Evolutionary conservation across 2,113 vertebrate genomes (phyloP), one percentile per base, ranked within the genome.

Genomic region (Zosterops borbonicus): DNA sequence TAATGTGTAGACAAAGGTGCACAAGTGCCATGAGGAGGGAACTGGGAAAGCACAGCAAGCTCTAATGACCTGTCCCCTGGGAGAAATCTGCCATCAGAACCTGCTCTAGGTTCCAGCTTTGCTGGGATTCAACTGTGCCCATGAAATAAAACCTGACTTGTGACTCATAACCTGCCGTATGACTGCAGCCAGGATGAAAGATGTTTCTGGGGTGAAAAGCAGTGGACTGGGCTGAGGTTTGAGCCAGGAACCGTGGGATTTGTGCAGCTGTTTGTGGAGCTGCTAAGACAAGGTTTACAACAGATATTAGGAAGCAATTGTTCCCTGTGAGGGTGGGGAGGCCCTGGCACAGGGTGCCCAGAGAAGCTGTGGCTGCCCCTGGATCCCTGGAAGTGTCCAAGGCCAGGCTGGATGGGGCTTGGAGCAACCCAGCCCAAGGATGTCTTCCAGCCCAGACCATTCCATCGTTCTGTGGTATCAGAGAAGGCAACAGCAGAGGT

Each of bases 361-460:
- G 68, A 50, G 67, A 12, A 50, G 42, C 31, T 58, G 27, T 44
- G 59, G 31, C 22, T 44, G 68, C 23, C 50, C 37, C 37, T 84
- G 69, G 58, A 65, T 58, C 76, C 31, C 59, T 88, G 59, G 27
- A 1, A 52, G 27, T 65, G 44, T 4, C 23, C 44, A 33, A 65
- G 10, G 22, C 11, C 44, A 59, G 52, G 44, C 0, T 50, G n/a
- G 42, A 56, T 0, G 0, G 15, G 15, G 18, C 6, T 53, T n/a
- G 55, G 58, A 79, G 6, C 13, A 25, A 5, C 9, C 13, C 59
- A 28, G 15, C 7, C n/a, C 46, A 52, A 37, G 33, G 33, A 44
- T 19, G 2, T 8, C 20, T 42, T 49, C n/a, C 49, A 55, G 31
- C 16, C 84, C n/a, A 46, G 42, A 5, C 29, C 35, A 22, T 56